Conservation (phyloP, 2,888 invertebrate genomes). For the Pyrrhia umbra region DNA sequence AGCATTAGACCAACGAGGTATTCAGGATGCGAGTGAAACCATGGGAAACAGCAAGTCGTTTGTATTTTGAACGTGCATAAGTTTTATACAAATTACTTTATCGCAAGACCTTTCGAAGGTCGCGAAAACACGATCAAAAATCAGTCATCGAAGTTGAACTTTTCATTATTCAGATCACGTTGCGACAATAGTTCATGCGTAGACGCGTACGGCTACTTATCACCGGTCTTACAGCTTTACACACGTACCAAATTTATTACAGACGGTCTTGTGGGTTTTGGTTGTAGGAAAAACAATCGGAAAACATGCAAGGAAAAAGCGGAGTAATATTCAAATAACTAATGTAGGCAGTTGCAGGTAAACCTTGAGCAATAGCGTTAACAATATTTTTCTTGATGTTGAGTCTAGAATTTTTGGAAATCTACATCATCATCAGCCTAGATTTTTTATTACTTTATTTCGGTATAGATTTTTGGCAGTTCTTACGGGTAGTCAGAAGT, state of each 20-base stretch:
- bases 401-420: too few species aligned
- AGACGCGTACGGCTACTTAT: constrained; percentile 39
- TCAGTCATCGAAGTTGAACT: constrained; percentile 34
- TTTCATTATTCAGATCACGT: constrained; percentile 39
- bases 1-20: too few species aligned
- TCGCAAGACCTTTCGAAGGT: background rate
- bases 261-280: constrained; percentile 19
- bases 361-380: too few species aligned
- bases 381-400: too few species aligned
- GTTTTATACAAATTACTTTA: background rate
- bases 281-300: constrained; percentile 20
- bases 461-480: too few species aligned
- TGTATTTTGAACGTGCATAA: too few species aligned
- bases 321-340: background rate
- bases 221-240: constrained; percentile 35
- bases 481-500: too few species aligned
- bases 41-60: too few species aligned
- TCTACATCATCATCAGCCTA: too few species aligned
- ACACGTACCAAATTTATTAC: constrained; percentile 53
- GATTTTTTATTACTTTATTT: too few species aligned
- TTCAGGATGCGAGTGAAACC: too few species aligned
- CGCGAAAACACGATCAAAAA: constrained; percentile 11
- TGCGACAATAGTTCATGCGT: constrained; percentile 42
- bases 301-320: background rate
- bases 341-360: too few species aligned